These are phyloP conservation scores for Thumatha senex DNA, from an alignment of 2,888 invertebrate genomes.

Conservation along the genomic window DNA sequence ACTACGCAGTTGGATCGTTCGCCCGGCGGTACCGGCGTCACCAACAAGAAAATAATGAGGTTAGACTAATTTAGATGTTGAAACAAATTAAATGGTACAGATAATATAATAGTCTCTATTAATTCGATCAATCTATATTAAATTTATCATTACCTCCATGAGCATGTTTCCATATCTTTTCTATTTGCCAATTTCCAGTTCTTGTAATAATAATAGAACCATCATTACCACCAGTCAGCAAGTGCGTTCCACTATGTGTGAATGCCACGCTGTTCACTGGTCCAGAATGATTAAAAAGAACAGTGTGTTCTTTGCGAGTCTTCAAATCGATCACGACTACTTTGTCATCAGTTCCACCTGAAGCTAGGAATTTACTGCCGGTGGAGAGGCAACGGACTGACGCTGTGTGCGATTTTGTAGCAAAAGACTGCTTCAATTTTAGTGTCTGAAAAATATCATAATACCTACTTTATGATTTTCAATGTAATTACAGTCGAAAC, in stretches of 20 bases:
- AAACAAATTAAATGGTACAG: no score
- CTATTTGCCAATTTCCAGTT: slow-evolving; percentile 92
- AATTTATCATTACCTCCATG: slow-evolving; percentile 86
- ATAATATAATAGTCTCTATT: no score
- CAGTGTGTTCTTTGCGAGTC: slow-evolving; percentile 89
- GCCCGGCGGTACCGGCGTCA: no score
- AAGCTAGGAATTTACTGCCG: slow-evolving; percentile 89
- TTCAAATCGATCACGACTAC: slow-evolving; percentile 93
- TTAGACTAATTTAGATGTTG: no score
- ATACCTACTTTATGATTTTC: no score
- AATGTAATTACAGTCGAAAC: background rate
- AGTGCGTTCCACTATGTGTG: slow-evolving; percentile 89
- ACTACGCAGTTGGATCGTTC: no score
- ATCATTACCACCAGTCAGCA: slow-evolving; percentile 93
- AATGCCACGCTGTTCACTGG: slow-evolving; percentile 92
- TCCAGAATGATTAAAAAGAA: slow-evolving; percentile 92
- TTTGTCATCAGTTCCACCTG: slow-evolving; percentile 95
- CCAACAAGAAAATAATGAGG: no score
- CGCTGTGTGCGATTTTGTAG: slow-evolving; percentile 93
- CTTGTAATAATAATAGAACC: slow-evolving; percentile 92
- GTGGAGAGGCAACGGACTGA: slow-evolving; percentile 90
- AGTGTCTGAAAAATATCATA: slow-evolving; percentile 56
- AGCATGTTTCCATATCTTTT: slow-evolving; percentile 91
- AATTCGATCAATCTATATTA: no score
- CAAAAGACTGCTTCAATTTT: slow-evolving; percentile 90